These are phyloP conservation scores for Vanessa atalanta DNA, from an alignment of 1,140 invertebrate species.

Conservation along the genomic window DNA sequence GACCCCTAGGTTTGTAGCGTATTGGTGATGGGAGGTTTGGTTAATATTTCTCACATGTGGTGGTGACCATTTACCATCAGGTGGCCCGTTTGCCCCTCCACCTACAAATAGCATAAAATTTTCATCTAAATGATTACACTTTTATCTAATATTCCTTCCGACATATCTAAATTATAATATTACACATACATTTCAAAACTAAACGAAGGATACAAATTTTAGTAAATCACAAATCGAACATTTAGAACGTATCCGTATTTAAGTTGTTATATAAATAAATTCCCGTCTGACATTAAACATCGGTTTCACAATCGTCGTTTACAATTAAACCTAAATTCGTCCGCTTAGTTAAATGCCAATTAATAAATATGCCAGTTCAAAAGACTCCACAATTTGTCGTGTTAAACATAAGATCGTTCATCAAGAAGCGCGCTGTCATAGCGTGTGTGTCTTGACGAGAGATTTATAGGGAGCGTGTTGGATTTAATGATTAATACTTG, in stretches of 20 bases:
- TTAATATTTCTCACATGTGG: no score
- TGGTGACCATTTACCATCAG: no score
- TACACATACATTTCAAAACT: no score
- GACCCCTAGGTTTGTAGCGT: no score
- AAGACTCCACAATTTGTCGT: constrained; percentile 23
- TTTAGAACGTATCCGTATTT: neutral
- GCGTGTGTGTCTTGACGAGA: neutral
- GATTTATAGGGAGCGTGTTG: neutral
- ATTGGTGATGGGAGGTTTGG: no score
- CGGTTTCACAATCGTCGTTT: neutral
- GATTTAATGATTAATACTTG: constrained; percentile 7
- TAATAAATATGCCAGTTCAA: constrained; percentile 43
- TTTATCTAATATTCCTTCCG: no score
- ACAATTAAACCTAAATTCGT: constrained; percentile 12
- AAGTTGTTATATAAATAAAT: neutral
- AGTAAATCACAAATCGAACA: neutral
- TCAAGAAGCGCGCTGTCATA: neutral
- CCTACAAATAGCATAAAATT: no score
- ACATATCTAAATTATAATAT: no score
- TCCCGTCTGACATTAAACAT: neutral
- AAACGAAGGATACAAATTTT: neutral
- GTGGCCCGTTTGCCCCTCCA: no score
- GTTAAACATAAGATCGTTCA: neutral
- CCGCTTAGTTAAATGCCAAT: constrained; percentile 21
- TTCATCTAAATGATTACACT: no score